Percentiles rank a stretch among this genome's conserved stretches.
These are phyloP conservation scores for Ctenoplectra terminalis DNA, from an alignment of 1,140 invertebrate species.

Conservation along the genomic window DNA sequence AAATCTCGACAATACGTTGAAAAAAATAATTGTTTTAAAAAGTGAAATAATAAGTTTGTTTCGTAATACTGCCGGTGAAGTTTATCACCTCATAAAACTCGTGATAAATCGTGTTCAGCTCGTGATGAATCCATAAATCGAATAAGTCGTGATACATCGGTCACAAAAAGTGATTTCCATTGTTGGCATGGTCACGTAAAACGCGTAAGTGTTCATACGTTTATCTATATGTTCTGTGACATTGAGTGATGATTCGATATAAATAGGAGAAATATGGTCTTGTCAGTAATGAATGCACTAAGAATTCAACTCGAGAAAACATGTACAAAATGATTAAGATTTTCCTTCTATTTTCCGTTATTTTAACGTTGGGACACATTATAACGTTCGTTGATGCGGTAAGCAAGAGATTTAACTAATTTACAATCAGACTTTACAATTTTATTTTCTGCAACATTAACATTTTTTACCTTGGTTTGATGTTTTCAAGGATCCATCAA, in stretches of 20 bases:
- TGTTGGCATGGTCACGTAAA: neutral
- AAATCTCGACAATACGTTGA: no score
- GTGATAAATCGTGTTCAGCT: no score
- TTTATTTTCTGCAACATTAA: neutral
- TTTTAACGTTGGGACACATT: neutral
- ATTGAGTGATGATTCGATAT: neutral
- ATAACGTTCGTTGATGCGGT: neutral
- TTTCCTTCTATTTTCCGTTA: neutral
- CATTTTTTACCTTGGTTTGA: neutral
- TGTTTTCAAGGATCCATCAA: conserved; percentile 10
- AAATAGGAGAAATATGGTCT: neutral
- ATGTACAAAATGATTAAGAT: neutral
- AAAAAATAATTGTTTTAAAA: neutral
- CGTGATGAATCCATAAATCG: no score
- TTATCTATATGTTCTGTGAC: neutral
- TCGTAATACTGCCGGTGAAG: neutral
- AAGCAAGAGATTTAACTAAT: neutral
- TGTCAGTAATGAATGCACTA: neutral
- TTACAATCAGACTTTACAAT: neutral
- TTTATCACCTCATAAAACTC: neutral
- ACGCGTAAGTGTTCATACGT: neutral
- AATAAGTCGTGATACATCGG: neutral
- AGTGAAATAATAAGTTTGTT: neutral
- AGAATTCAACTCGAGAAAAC: neutral
- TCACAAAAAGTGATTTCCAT: conserved; percentile 9